These are phyloP conservation scores for Myripristis murdjan DNA, from an alignment of 2,797 vertebrate species.

Conservation along the genomic window DNA sequence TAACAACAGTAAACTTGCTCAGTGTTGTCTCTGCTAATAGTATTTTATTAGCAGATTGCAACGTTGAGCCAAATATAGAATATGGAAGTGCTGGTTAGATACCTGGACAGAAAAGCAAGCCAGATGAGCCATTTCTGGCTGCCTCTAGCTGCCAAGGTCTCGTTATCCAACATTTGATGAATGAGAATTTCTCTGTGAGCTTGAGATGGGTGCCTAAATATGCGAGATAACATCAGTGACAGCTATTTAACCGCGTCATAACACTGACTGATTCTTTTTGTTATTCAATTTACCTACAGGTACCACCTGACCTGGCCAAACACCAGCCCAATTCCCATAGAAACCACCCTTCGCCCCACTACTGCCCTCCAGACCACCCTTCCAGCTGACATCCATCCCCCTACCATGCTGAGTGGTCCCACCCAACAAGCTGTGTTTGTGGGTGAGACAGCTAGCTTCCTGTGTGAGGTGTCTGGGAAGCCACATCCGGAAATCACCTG, in stretches of 20 bases:
- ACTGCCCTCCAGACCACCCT: slow-evolving; percentile 90
- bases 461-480: slow-evolving; percentile 94
- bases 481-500: slow-evolving; percentile 94
- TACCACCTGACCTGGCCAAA: slow-evolving; percentile 96
- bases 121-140: too few relatives aligned
- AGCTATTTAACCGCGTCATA: not conserved
- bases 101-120: too few relatives aligned
- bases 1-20: too few relatives aligned
- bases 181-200: too few relatives aligned
- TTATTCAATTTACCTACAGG: slow-evolving; percentile 81
- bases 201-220: too few relatives aligned
- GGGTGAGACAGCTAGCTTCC: slow-evolving; percentile 96
- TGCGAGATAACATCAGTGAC: not conserved
- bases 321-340: slow-evolving; percentile 91
- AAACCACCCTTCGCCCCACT: slow-evolving; percentile 92
- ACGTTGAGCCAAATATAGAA: too few relatives aligned
- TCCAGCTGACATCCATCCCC: slow-evolving; percentile 86
- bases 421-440: slow-evolving; percentile 90
- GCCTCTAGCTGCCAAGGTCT: too few relatives aligned
- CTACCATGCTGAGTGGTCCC: slow-evolving; percentile 88
- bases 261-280: slow-evolving; percentile 48
- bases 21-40: too few relatives aligned
- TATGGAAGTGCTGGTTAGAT: too few relatives aligned
- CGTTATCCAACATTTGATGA: too few relatives aligned
- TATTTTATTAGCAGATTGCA: too few relatives aligned